Evolutionary conservation across 2,797 vertebrate genomes (phyloP).

Genomic region (Poecilia velifera): DNA sequence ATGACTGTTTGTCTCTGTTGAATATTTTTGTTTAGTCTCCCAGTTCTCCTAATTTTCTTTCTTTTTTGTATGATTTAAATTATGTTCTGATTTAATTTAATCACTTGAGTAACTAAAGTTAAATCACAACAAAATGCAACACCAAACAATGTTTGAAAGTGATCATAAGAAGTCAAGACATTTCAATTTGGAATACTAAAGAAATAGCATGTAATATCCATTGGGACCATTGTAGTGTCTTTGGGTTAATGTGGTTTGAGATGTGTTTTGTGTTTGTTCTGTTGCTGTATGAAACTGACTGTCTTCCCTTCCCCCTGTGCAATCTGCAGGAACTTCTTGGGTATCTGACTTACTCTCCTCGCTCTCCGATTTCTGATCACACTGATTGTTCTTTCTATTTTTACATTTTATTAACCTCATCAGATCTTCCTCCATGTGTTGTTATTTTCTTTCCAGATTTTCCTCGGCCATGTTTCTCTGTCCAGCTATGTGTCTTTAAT

Average conservation of each 20-base stretch:
- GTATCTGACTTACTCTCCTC: slow-evolving; percentile 69
- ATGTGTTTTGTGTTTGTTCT: slow-evolving; percentile 71
- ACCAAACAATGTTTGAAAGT: slow-evolving; percentile 8
- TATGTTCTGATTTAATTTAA: slow-evolving; percentile 46
- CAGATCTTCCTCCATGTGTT: slow-evolving; percentile 64
- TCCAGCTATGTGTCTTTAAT: slow-evolving; percentile 18
- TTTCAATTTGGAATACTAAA: slow-evolving; percentile 18
- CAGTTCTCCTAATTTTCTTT: background rate
- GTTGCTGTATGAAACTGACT: slow-evolving; percentile 82
- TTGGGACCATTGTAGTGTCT: slow-evolving; percentile 32
- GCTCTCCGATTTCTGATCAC: slow-evolving; percentile 70
- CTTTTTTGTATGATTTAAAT: slow-evolving; percentile 29
- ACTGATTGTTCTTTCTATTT: slow-evolving; percentile 64
- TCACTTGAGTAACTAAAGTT: slow-evolving; percentile 32
- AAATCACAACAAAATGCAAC: slow-evolving; percentile 24
- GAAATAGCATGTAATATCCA: slow-evolving; percentile 1
- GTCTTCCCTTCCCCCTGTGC: slow-evolving; percentile 84
- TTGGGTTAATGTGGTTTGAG: slow-evolving; percentile 46
- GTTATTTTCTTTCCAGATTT: slow-evolving; percentile 74
- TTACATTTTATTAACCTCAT: slow-evolving; percentile 70
- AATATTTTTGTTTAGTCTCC: slow-evolving; percentile 35
- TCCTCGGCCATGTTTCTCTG: slow-evolving; percentile 41
- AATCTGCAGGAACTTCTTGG: slow-evolving; percentile 84
- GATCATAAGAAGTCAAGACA: slow-evolving; percentile 4
- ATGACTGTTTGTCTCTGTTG: slow-evolving; percentile 34